Conservation (phyloP, 2,797 vertebrate genomes). For the Gila robusta region DNA sequence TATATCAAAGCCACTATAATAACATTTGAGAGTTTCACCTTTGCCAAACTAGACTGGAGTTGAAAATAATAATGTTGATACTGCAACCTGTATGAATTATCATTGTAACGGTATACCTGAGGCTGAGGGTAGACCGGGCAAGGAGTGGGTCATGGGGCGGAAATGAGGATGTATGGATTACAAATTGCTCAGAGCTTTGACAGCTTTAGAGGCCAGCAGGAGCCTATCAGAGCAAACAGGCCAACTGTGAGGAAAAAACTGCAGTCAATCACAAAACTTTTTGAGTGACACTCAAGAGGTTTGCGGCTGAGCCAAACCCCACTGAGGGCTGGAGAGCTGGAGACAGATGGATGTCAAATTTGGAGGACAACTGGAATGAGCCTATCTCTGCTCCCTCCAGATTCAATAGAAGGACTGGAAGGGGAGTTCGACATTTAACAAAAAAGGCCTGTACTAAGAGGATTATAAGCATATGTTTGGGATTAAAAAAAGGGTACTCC, state of each 20-base stretch:
- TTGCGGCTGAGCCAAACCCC: constrained; percentile 7
- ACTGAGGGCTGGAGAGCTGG: constrained; percentile 27
- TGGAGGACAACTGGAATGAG: constrained; percentile 12
- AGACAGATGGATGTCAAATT: constrained; percentile 40
- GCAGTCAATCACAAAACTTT: constrained; percentile 33
- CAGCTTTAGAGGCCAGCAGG: constrained; percentile 41
- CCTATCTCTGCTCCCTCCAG: constrained; percentile 23
- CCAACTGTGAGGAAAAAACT: neutral
- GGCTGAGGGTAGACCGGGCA: neutral
- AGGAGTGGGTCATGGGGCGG: neutral
- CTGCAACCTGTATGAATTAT: neutral
- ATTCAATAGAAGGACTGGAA: neutral
- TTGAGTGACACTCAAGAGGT: constrained; percentile 30
- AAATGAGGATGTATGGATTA: constrained; percentile 48
- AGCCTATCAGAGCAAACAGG: constrained; percentile 26
- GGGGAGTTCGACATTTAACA: constrained; percentile 43
- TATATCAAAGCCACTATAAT: neutral
- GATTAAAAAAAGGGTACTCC: constrained; percentile 42
- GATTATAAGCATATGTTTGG: constrained; percentile 62
- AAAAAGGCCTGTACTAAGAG: constrained; percentile 59
- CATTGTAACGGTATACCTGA: neutral
- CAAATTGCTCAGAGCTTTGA: constrained; percentile 27
- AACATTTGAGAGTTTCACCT: neutral
- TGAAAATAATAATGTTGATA: neutral
- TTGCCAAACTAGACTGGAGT: neutral